Evolutionary conservation across 2,797 vertebrate species (phyloP), one percentile per base, ranked within the genome.

Genomic region (Brotula barbata): DNA sequence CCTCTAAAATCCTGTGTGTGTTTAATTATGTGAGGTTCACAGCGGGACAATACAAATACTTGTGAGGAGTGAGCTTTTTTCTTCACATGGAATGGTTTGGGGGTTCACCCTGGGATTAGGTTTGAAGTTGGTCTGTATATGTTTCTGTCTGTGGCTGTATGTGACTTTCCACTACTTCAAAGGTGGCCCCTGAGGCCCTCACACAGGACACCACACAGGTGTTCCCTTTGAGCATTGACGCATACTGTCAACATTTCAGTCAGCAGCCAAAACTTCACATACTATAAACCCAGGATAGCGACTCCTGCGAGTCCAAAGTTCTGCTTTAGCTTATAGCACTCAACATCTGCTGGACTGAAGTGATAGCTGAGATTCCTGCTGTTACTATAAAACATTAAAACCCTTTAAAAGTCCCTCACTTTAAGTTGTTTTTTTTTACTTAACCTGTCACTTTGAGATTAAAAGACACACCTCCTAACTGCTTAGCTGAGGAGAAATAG

Each of bases 131-230:
- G 15, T 64, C 40, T 73, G 63, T 78, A 58, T 74, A 69, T 81
- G 71, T 84, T 73, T 66, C 37, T 58, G 48, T 71, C 43, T 68
- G 55, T 75, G 50, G 25, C 56, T 58, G 40, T 78, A 76, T 84
- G 63, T 71, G 75, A 67, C 25, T 84, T 84, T 83, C 68, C 71
- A 71, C n/a, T 5, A 54, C 77, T 84, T 88, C 83, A 88, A 89
- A 87, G 71, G 14, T 42, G 55, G 61, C 63, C 81, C 76, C 78
- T 33, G 50, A 58, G 71, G 74, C 64, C 71, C 57, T 68, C 69
- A 41, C 14, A 75, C n/a, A n/a, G n/a, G 77, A 78, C 80, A 78
- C 68, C 70, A 63, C 2, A 42, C 81, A 85, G 81, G 78, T 84
- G 80, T 81, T 85, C 75, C 71, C 77, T 78, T 77, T 80, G 45